These are phyloP conservation scores for Plectrocnemia conspersa DNA, from an alignment of 1,140 invertebrate species.

Conservation along the genomic window DNA sequence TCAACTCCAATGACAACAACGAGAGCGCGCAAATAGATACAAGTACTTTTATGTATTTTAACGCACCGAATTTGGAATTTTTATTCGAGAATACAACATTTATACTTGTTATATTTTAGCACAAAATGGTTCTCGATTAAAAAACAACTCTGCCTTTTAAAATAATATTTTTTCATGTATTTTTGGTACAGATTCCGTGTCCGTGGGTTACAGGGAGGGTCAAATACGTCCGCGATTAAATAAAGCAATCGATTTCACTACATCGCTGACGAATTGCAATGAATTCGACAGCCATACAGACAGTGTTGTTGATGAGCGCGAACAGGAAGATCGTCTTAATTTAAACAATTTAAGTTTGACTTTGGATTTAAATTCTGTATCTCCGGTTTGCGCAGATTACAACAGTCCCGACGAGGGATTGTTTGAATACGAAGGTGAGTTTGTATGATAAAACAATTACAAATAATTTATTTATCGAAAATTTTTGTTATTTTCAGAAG, in stretches of 20 bases:
- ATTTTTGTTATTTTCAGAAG: conserved; percentile 15
- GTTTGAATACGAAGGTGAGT: conserved; percentile 27
- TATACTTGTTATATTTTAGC: not conserved
- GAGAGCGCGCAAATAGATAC: not conserved
- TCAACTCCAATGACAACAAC: not conserved
- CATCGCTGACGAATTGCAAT: not conserved
- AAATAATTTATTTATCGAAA: not conserved
- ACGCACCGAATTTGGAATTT: not conserved
- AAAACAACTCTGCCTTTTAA: too few species aligned
- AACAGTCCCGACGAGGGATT: conserved; percentile 26
- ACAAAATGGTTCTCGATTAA: too few species aligned
- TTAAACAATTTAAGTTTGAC: conserved; percentile 3
- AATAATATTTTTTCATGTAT: not conserved
- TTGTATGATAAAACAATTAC: too few species aligned
- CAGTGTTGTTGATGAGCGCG: not conserved
- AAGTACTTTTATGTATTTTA: not conserved
- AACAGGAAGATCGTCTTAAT: not conserved
- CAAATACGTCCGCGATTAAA: conserved; percentile 9
- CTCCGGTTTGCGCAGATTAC: conserved; percentile 7
- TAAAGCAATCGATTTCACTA: conserved; percentile 4
- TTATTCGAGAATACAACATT: not conserved
- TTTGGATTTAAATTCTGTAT: not conserved
- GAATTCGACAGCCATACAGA: not conserved
- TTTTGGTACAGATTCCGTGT: conserved; percentile 6
- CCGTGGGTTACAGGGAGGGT: conserved; percentile 10